A percentile compares a stretch with the other conserved stretches of the same genome.
phyloP scores from a whole-genome alignment of 2,888 invertebrate species.

The Agonopterix subpropinquella region DNA sequence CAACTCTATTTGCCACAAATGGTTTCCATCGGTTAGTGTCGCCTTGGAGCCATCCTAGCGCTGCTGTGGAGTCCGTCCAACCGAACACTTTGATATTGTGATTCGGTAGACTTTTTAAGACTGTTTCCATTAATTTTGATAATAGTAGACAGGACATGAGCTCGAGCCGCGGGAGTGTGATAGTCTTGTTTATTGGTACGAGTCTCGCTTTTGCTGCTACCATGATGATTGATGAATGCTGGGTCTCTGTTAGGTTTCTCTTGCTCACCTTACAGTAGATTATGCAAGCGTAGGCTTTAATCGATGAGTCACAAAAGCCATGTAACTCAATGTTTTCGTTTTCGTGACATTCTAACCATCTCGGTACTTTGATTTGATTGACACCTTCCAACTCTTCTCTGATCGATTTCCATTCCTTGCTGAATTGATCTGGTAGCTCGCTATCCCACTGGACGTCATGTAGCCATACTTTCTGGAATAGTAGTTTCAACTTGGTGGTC shows the following conservation, averaged over 20 bases:
- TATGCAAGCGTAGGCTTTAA: constrained; percentile 8
- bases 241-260: not conserved
- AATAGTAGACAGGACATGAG: not conserved
- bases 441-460: no score
- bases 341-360: constrained; percentile 3
- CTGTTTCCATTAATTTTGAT: not conserved
- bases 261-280: constrained; percentile 1
- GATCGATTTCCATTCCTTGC: constrained; percentile 5
- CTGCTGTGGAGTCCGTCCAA: constrained; percentile 1
- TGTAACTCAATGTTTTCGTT: constrained; percentile 4
- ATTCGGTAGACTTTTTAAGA: not conserved
- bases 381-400: constrained; percentile 2
- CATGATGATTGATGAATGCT: not conserved
- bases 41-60: constrained; percentile 15
- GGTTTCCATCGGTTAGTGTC: not conserved
- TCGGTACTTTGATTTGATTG: constrained; percentile 3
- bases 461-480: constrained; percentile 9
- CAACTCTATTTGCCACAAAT: constrained; percentile 14
- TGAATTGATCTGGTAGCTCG: constrained; percentile 2
- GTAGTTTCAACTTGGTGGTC: constrained; percentile 4
- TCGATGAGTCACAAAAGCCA: constrained; percentile 9
- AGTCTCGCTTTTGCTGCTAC: constrained; percentile 7
- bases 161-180: not conserved
- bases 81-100: not conserved
- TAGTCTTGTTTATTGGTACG: not conserved